These are phyloP conservation scores for Proterorhinus semilunaris DNA, from an alignment of 2,113 vertebrate genomes.

Conservation along the genomic window DNA sequence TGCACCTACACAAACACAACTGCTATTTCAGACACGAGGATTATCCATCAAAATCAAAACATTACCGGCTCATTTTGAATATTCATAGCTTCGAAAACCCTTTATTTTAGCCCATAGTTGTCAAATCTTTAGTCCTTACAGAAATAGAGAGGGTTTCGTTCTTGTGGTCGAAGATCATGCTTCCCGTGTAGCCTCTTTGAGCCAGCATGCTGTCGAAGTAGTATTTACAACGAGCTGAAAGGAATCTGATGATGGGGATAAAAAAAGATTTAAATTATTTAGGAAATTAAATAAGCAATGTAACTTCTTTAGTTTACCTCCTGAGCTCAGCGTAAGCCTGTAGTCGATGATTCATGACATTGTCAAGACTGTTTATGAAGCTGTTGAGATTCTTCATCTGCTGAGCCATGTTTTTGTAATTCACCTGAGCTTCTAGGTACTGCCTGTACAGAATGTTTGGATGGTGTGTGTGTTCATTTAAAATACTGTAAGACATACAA, in stretches of 20 bases:
- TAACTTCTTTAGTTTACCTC: slow-evolving; percentile 70
- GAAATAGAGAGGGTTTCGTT: slow-evolving; percentile 89
- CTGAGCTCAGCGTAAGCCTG: slow-evolving; percentile 81
- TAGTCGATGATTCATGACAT: slow-evolving; percentile 83
- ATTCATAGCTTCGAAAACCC: neutral
- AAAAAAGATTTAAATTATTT: neutral
- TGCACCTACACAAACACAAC: slow-evolving; percentile 79
- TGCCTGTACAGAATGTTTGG: slow-evolving; percentile 37
- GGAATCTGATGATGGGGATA: slow-evolving; percentile 70
- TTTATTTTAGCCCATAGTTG: neutral
- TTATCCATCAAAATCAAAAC: no score
- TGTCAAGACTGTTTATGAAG: slow-evolving; percentile 83
- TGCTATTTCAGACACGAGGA: neutral
- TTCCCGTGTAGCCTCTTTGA: slow-evolving; percentile 73
- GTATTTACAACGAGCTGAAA: slow-evolving; percentile 89
- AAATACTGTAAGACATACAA: no score
- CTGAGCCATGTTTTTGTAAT: slow-evolving; percentile 82
- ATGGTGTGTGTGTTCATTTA: no score
- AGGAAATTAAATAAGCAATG: neutral
- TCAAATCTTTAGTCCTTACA: slow-evolving; percentile 73
- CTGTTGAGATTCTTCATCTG: slow-evolving; percentile 86
- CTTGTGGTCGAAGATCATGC: slow-evolving; percentile 91
- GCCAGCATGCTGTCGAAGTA: slow-evolving; percentile 84
- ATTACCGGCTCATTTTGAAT: no score
- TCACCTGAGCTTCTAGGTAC: slow-evolving; percentile 78